These are phyloP conservation scores for Hycleus phaleratus DNA, from an alignment of 1,140 invertebrate genomes.

Conservation along the genomic window DNA sequence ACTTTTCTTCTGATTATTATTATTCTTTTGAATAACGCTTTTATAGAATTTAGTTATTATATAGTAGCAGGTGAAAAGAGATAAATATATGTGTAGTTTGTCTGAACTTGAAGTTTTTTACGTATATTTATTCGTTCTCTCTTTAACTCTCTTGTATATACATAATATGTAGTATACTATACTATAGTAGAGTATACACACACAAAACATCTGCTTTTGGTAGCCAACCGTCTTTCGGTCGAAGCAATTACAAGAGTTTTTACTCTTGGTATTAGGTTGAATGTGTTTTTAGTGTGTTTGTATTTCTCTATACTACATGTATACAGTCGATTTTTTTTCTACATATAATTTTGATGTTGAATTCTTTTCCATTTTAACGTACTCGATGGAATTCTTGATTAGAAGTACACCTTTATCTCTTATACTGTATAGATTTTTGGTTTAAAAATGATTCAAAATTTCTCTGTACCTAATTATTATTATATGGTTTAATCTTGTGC, in stretches of 20 bases:
- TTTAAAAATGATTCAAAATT: not conserved
- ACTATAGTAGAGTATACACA: not conserved
- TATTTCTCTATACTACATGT: not conserved
- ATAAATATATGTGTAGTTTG: not conserved
- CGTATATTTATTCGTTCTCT: not conserved
- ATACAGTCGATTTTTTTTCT: not conserved
- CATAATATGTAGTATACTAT: not conserved
- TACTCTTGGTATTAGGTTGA: constrained; percentile 18
- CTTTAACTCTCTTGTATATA: no score
- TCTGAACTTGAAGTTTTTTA: not conserved
- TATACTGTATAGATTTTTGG: not conserved
- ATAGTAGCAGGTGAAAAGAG: not conserved
- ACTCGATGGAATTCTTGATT: not conserved
- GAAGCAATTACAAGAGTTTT: constrained; percentile 28
- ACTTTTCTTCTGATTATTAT: not conserved
- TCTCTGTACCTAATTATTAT: not conserved
- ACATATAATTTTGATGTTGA: not conserved
- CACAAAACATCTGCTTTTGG: constrained; percentile 34
- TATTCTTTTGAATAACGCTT: not conserved
- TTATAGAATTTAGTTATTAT: not conserved
- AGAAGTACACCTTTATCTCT: no score
- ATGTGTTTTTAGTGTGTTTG: constrained; percentile 16
- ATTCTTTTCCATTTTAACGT: constrained; percentile 5
- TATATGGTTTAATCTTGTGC: constrained; percentile 1
- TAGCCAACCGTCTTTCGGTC: constrained; percentile 32